Evolutionary conservation across 2,797 vertebrate genomes (phyloP), one percentile per base, ranked within the genome.

Genomic region (Gymnopithys bicolor): DNA sequence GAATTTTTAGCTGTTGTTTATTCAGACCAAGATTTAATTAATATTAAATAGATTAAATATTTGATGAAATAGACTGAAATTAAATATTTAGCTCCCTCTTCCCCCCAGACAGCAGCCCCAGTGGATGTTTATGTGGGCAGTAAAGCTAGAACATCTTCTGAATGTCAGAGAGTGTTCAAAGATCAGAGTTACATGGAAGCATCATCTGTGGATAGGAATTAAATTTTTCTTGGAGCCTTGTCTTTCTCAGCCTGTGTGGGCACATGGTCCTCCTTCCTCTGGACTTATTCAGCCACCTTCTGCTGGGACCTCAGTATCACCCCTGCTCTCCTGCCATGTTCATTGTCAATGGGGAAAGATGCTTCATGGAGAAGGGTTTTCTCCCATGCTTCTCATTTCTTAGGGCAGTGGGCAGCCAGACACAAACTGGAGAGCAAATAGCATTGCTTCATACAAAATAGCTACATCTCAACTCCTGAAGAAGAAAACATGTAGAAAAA

Each of bases 31-130:
- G 75, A 85, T 93, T 93, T 94, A 96, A 94, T 96, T 93, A 96
- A 96, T 95, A 96, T 92, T 96, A 96, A 93, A 79, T 80, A 95
- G 78, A 92, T 92, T 96, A 95, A 96, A 96, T 96, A 95, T 96
- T 96, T 96, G 75, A 94, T 96, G 93, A 96, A 94, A 89, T 89
- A 89, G 91, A 74, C 58, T 49, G 53, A 89, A 93, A 94, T 96
- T 52, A 96, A 96, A 96, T 96, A 95, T 96, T 96, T 93, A 96
- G 48, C 25, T 95, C 60, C 33, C 37, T 92, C 75, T 83, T 53
- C 37, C 75, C 85, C 84, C 84, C 27, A 74, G 23, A 85, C 21
- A 93, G 64, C 37, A 49, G 28, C 64, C 81, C 68, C 82, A 35
- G 75, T 87, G 68, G 82, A 64, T 83, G 60, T 43, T 95, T 87